Evolutionary conservation across 2,888 invertebrate genomes (phyloP).

Genomic region (Acanthoscelides obtectus): DNA sequence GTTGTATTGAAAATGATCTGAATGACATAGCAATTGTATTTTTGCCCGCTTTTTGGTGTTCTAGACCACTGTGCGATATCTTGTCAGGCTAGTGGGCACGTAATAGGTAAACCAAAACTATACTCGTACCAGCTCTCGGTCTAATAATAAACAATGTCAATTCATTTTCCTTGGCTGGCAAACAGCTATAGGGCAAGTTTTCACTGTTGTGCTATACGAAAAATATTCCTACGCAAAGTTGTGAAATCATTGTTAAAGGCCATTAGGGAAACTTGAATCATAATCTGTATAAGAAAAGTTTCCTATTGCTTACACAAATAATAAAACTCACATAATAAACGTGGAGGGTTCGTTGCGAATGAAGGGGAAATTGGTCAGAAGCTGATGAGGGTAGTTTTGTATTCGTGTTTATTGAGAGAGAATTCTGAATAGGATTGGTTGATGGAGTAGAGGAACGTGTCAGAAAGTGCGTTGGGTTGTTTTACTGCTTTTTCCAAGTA

Average conservation of each 20-base stretch:
- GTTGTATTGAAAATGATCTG: too few species aligned
- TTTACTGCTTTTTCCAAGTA: neutral
- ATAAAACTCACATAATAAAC: conserved; percentile 25
- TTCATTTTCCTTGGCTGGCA: conserved; percentile 16
- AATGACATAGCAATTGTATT: too few species aligned
- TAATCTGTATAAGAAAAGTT: conserved; percentile 29
- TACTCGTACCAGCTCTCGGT: conserved; percentile 4
- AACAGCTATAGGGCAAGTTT: conserved; percentile 19
- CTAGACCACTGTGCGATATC: too few species aligned
- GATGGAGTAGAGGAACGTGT: neutral
- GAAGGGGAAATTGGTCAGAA: conserved; percentile 19
- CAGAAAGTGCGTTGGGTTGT: neutral
- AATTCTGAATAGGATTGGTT: neutral
- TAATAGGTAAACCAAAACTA: too few species aligned
- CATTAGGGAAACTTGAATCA: conserved; percentile 27
- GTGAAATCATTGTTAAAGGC: conserved; percentile 26
- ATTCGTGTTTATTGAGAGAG: neutral
- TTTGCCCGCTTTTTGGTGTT: too few species aligned
- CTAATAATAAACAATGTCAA: conserved; percentile 22
- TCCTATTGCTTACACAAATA: conserved; percentile 27
- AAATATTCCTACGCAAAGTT: conserved; percentile 26
- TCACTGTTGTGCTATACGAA: conserved; percentile 17
- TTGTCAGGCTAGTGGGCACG: too few species aligned
- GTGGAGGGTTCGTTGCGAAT: conserved; percentile 13
- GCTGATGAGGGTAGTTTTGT: neutral